Percentiles rank a stretch among this genome's conserved stretches.
Evolutionary conservation across 2,888 invertebrate genomes (phyloP).

Genomic region (Apomyelois bistriatella): DNA sequence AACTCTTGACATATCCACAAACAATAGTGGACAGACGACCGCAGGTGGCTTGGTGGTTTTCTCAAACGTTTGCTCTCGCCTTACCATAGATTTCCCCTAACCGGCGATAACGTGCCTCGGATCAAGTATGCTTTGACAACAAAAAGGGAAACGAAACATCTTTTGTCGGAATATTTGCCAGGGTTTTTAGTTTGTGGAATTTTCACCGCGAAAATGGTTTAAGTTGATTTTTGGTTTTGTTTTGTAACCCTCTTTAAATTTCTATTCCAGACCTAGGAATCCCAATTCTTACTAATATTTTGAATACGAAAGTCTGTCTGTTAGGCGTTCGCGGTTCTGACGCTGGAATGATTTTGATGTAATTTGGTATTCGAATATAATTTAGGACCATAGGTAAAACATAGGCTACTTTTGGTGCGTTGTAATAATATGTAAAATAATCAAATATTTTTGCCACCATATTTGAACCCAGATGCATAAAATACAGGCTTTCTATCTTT

Average conservation of each 20-base stretch:
- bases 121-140: slow-evolving; percentile 78
- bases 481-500: too few relatives aligned
- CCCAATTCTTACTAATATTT: too few relatives aligned
- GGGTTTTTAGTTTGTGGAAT: slow-evolving; percentile 25
- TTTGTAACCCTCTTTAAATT: neutral
- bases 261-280: neutral
- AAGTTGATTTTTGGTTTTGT: neutral
- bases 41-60: slow-evolving; percentile 69
- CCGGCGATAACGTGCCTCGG: slow-evolving; percentile 53
- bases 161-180: slow-evolving; percentile 54
- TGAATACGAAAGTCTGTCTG: too few relatives aligned
- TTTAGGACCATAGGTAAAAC: too few relatives aligned
- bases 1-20: neutral
- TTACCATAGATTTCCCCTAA: slow-evolving; percentile 66
- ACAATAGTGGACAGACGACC: slow-evolving; percentile 29
- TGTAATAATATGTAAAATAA: too few relatives aligned
- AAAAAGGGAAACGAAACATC: slow-evolving; percentile 43
- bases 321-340: too few relatives aligned
- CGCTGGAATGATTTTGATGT: too few relatives aligned
- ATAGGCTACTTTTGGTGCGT: too few relatives aligned
- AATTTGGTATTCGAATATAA: too few relatives aligned
- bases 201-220: neutral
- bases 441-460: too few relatives aligned
- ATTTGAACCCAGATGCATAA: too few relatives aligned
- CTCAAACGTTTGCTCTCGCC: slow-evolving; percentile 75